A percentile compares a stretch with the other conserved stretches of the same genome.
Evolutionary conservation across 2,888 invertebrate genomes (phyloP).

Genomic region (Prosopocoilus inquinatus): DNA sequence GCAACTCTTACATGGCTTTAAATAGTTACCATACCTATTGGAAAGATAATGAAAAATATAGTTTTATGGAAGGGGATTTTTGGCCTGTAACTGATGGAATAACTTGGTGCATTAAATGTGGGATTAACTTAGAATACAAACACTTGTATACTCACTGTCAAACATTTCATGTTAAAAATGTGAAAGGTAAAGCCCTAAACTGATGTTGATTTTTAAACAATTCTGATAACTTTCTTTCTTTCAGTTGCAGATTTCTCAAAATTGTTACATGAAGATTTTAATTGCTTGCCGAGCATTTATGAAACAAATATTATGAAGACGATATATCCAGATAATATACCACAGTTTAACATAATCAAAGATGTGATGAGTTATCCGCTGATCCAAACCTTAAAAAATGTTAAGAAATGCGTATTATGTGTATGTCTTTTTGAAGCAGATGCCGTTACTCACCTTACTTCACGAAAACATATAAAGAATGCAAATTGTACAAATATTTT

Average conservation of each 20-base stretch:
- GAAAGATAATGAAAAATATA: too few relatives aligned
- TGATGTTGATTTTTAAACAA: background rate
- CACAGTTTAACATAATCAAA: conserved; percentile 7
- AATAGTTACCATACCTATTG: too few relatives aligned
- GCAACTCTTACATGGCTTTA: too few relatives aligned
- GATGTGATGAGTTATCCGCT: conserved; percentile 5
- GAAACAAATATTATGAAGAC: background rate
- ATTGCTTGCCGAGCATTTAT: conserved; percentile 2
- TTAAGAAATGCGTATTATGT: conserved; percentile 8
- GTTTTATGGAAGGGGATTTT: too few relatives aligned
- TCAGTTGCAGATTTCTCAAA: background rate
- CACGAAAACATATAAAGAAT: background rate
- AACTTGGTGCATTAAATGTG: background rate
- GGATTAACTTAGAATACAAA: conserved; percentile 4
- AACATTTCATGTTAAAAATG: background rate
- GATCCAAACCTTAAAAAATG: conserved; percentile 5
- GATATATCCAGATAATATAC: conserved; percentile 6
- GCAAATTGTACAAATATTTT: background rate
- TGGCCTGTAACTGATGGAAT: background rate
- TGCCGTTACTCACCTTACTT: background rate
- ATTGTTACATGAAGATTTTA: background rate
- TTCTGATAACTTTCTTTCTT: background rate
- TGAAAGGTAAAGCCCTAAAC: background rate
- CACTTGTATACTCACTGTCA: background rate
- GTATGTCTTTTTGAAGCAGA: background rate